Conservation (phyloP, 2,797 vertebrate species). For the Poecilia picta region DNA sequence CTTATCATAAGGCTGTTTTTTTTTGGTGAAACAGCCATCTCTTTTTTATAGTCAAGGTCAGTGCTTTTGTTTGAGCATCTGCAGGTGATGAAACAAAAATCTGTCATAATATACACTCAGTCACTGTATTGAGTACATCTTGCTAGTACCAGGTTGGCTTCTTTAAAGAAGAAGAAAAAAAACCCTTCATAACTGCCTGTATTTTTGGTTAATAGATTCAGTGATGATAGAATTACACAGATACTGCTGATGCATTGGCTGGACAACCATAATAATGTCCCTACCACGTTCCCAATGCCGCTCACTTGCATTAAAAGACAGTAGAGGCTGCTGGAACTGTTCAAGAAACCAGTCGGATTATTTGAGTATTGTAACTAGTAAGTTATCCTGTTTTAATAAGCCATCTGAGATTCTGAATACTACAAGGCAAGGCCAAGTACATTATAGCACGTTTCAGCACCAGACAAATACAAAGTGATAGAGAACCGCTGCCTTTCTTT, state of each 20-base stretch:
- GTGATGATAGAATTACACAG: neutral
- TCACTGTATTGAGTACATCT: neutral
- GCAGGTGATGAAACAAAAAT: slow-evolving; percentile 33
- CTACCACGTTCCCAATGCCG: neutral
- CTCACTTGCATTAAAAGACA: neutral
- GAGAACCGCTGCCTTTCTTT: too few relatives aligned
- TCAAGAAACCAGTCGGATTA: neutral
- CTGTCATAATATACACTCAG: slow-evolving; percentile 23
- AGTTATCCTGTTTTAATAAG: too few relatives aligned
- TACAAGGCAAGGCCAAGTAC: too few relatives aligned
- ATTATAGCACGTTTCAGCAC: too few relatives aligned
- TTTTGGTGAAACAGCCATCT: slow-evolving; percentile 56
- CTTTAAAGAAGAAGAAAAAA: too few relatives aligned
- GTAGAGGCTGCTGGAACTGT: neutral
- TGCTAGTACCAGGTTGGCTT: neutral
- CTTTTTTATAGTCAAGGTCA: slow-evolving; percentile 59
- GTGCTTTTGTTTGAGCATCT: slow-evolving; percentile 33
- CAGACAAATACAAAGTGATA: too few relatives aligned
- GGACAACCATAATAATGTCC: neutral
- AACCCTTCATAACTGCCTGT: neutral
- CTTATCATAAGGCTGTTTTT: slow-evolving; percentile 51
- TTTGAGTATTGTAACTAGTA: neutral
- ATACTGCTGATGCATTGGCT: neutral
- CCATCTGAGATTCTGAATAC: too few relatives aligned
- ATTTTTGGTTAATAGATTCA: neutral